Base-by-base conservation (phyloP, 2,888 invertebrate genomes). In the Oeneis ivallda region DNA sequence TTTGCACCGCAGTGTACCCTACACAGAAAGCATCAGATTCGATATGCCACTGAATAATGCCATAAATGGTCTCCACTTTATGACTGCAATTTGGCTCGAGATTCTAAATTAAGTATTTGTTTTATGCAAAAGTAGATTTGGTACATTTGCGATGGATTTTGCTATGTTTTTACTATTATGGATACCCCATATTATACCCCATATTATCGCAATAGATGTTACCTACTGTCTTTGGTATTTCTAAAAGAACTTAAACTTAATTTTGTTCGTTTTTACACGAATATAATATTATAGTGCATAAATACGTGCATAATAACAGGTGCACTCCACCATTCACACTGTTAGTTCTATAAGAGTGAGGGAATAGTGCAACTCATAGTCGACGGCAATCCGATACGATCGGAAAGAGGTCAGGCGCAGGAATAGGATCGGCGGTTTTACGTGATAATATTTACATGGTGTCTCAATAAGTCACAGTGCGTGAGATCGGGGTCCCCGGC, bases 31-130 rank as follows among this genome's bases (percentile, higher is more conserved):
- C 81, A 81, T 76, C 83, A 77, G 82, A 86, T 90, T 89, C 85
- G 91, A 89, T 90, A 89, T 89, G 90, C 89, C 81, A 80, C 82
- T 83, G 80, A 87, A 90, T 89, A 89, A 87, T 84, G 84, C 84
- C 84, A 87, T 90, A 89, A 89, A 89, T 85, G 89, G 81, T 85
- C 79, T 84, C 84, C 86, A 86, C 82, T 88, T 91, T 91, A 92
- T 87, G 84, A 83, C 86, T 84, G 86, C 84, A 87, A 90, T 90
- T 91, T 85, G 79, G 82, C 39, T 80, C 80, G 76, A 81, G 83
- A 84, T 82, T 80, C 79, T 72, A 81, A 85, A 85, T 86, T 87
- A 85, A 74, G 84, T 86, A 81, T 88, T 89, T 89, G 85, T 90
- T 88, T 90, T 86, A 89, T 89, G 85, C 87, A 86, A 85, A 81